Evolutionary conservation across 2,888 invertebrate genomes (phyloP).

Genomic region (Cephus nigrinus): DNA sequence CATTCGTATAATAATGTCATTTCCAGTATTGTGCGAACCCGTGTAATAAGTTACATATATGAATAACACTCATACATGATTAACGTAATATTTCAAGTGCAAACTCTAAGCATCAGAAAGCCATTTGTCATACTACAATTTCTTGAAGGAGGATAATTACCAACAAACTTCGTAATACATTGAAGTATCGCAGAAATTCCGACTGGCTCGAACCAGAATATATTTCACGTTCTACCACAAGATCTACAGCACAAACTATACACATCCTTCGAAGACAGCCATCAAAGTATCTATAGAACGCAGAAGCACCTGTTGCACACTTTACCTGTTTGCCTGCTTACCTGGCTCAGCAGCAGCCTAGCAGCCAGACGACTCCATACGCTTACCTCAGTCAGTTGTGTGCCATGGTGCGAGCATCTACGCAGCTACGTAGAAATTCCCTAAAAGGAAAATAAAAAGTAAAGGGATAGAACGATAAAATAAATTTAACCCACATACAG

Average conservation of each 20-base stretch:
- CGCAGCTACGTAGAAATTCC: neutral
- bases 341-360: neutral
- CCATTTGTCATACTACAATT: neutral
- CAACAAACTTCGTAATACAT: neutral
- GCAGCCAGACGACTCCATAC: neutral
- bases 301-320: conserved; percentile 62
- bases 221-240: neutral
- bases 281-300: neutral
- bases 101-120: neutral
- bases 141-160: neutral
- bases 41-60: neutral
- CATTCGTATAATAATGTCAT: neutral
- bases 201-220: neutral
- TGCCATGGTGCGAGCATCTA: neutral
- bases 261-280: neutral
- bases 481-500: neutral
- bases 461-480: neutral
- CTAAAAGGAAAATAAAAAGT: neutral
- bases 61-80: neutral
- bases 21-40: neutral
- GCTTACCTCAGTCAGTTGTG: conserved; percentile 2
- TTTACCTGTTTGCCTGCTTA: conserved; percentile 56
- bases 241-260: neutral
- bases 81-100: neutral
- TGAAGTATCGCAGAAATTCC: neutral